These are phyloP conservation scores for Grammomys dolichurus DNA, from an alignment of 2,113 vertebrate genomes.

Conservation along the genomic window DNA sequence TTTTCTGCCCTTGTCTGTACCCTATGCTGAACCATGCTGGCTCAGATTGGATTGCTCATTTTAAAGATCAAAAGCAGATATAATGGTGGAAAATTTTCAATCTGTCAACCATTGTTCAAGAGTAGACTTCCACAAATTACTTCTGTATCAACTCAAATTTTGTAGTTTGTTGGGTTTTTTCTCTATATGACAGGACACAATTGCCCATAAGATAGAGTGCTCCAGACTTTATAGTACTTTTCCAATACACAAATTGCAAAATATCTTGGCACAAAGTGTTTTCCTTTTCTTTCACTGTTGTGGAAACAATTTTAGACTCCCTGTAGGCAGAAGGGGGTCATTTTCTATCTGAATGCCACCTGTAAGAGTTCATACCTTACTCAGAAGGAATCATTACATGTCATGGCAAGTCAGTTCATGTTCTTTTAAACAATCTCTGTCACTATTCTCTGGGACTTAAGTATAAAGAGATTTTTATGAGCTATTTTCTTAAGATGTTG, in stretches of 20 bases:
- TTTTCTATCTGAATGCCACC: constrained; percentile 71
- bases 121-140: constrained; percentile 34
- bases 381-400: constrained; percentile 63
- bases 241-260: constrained; percentile 42
- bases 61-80: constrained; percentile 56
- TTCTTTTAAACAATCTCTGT: constrained; percentile 46
- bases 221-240: not conserved
- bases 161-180: constrained; percentile 39
- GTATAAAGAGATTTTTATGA: constrained; percentile 24
- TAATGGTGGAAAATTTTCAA: not conserved
- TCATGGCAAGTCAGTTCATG: constrained; percentile 32
- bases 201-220: not conserved
- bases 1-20: not conserved
- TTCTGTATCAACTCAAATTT: constrained; percentile 60
- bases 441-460: constrained; percentile 12
- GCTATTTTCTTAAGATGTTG: constrained; percentile 48
- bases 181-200: not conserved
- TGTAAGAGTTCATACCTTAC: constrained; percentile 72
- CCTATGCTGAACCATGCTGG: not conserved
- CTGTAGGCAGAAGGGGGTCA: constrained; percentile 25
- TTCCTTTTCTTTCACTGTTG: constrained; percentile 41
- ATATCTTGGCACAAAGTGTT: constrained; percentile 48
- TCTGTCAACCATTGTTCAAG: constrained; percentile 23
- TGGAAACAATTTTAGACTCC: constrained; percentile 64
- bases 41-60: constrained; percentile 19